phyloP scores from a whole-genome alignment of 2,888 invertebrate genomes.

The Congeria kusceri region DNA sequence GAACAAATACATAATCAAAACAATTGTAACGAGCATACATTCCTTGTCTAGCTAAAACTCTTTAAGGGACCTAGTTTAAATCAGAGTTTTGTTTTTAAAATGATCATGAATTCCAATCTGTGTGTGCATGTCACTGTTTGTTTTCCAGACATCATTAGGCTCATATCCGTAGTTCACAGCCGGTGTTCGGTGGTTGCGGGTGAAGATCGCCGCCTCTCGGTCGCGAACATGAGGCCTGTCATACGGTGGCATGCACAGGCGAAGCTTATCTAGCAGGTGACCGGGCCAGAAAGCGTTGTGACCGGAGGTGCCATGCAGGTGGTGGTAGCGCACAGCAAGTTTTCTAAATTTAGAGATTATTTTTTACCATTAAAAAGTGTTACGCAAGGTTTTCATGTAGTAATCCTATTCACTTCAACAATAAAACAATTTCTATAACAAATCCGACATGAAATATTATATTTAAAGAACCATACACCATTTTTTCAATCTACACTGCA shows the following conservation, averaged over 20 bases:
- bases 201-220: constrained; percentile 69
- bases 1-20: background rate
- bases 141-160: constrained; percentile 68
- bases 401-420: too few species aligned
- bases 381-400: too few species aligned
- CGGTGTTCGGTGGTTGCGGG: constrained; percentile 55
- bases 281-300: constrained; percentile 83
- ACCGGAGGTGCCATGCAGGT: constrained; percentile 69
- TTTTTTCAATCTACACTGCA: too few species aligned
- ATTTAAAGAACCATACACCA: too few species aligned
- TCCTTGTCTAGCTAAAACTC: background rate
- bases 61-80: constrained; percentile 12
- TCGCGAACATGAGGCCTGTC: constrained; percentile 54
- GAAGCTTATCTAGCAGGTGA: constrained; percentile 80
- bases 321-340: constrained; percentile 69
- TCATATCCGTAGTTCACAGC: constrained; percentile 62
- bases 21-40: background rate
- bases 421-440: too few species aligned
- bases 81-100: constrained; percentile 66
- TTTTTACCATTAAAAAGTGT: too few species aligned
- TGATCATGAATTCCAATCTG: constrained; percentile 74
- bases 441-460: too few species aligned
- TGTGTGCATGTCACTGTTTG: constrained; percentile 69
- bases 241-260: constrained; percentile 79
- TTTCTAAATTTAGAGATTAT: constrained; percentile 64